Percentiles rank a stretch among this genome's conserved stretches.
Conservation (phyloP, 2,888 invertebrate species). For the Cyrtodaria siliqua region DNA sequence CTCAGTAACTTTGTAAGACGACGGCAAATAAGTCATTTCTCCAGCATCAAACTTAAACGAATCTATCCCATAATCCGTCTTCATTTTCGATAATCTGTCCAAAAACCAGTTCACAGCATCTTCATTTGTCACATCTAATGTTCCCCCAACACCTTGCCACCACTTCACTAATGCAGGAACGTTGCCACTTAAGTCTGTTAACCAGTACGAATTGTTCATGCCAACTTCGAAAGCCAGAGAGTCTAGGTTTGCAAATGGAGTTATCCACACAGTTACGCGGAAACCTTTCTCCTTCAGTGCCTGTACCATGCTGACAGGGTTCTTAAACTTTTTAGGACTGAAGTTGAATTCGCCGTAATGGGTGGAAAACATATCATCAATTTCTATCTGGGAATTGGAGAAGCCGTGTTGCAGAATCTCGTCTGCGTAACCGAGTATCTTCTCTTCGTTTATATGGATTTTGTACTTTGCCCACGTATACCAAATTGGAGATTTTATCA, state of each 20-base stretch:
- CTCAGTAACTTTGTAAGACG: slow-evolving; percentile 40
- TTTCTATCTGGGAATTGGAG: slow-evolving; percentile 88
- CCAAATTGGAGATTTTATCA: slow-evolving; percentile 94
- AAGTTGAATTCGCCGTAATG: slow-evolving; percentile 94
- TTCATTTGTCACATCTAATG: slow-evolving; percentile 95
- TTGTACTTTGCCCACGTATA: slow-evolving; percentile 95
- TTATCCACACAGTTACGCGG: slow-evolving; percentile 92
- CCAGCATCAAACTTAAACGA: slow-evolving; percentile 96
- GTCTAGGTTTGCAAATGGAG: slow-evolving; percentile 89
- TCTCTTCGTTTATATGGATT: slow-evolving; percentile 89
- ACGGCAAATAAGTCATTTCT: slow-evolving; percentile 77
- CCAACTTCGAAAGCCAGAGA: slow-evolving; percentile 94
- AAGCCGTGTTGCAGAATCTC: slow-evolving; percentile 74
- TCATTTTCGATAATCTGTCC: slow-evolving; percentile 90
- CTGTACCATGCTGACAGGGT: slow-evolving; percentile 89
- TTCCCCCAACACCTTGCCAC: slow-evolving; percentile 91
- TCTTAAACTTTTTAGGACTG: slow-evolving; percentile 90
- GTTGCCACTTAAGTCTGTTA: slow-evolving; percentile 73
- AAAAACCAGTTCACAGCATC: slow-evolving; percentile 92
- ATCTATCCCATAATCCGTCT: slow-evolving; percentile 91
- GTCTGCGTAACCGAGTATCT: slow-evolving; percentile 74
- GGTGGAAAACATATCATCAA: slow-evolving; percentile 94
- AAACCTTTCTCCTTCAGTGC: slow-evolving; percentile 89
- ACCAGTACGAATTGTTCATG: slow-evolving; percentile 88
- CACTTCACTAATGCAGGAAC: slow-evolving; percentile 88